Conservation (phyloP, 2,113 vertebrate species). For the Phyllostomus discolor region DNA sequence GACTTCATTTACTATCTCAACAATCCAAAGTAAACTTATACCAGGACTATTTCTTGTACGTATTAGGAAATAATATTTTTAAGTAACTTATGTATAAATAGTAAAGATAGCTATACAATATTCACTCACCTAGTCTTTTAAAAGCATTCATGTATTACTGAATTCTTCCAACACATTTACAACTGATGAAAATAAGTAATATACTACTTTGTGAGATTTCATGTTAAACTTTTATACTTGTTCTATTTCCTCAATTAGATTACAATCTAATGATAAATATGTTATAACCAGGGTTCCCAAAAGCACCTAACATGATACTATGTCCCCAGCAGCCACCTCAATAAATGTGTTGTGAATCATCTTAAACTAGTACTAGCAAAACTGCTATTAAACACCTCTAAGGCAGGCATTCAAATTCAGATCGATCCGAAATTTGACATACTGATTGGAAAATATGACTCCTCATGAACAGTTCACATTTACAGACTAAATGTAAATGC, state of each 20-base stretch:
- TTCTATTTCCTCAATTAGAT: neutral
- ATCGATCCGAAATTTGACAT: neutral
- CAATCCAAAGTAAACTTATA: constrained; percentile 7
- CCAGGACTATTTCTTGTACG: neutral
- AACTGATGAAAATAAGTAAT: constrained; percentile 26
- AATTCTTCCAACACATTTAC: neutral
- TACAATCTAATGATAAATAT: neutral
- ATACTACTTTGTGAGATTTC: neutral
- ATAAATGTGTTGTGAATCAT: constrained; percentile 8
- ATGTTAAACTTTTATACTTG: neutral
- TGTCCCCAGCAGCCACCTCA: neutral
- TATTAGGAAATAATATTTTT: neutral
- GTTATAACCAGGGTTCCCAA: neutral
- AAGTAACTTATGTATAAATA: neutral
- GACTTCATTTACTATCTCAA: neutral
- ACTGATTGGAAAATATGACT: neutral
- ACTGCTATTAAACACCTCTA: neutral
- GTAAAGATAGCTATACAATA: neutral
- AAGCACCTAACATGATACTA: neutral
- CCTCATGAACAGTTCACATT: neutral
- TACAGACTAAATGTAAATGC: neutral
- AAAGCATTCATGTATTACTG: constrained; percentile 17
- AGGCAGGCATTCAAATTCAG: constrained; percentile 17
- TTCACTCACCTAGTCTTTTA: neutral
- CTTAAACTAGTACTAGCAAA: constrained; percentile 11